Percentiles rank a stretch among this genome's conserved stretches.
phyloP scores from a whole-genome alignment of 2,888 invertebrate genomes.

The Acrocyrtus sp. region DNA sequence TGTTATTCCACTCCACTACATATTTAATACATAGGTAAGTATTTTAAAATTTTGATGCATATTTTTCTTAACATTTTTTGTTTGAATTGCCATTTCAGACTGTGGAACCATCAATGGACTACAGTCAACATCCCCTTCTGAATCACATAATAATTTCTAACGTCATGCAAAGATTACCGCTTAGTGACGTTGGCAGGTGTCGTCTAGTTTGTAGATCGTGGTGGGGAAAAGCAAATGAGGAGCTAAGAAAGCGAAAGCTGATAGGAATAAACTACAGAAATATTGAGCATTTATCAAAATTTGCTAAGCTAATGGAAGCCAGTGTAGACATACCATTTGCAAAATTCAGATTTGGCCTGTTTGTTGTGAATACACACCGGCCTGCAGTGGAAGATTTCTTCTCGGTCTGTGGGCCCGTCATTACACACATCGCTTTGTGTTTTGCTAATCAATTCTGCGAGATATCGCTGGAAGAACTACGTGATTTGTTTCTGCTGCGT shows the following conservation, averaged over 20 bases:
- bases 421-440: slow-evolving; percentile 41
- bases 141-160: slow-evolving; percentile 44
- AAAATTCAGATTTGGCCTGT: slow-evolving; percentile 40
- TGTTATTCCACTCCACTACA: no score
- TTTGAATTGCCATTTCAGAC: slow-evolving; percentile 5
- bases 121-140: slow-evolving; percentile 37
- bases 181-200: slow-evolving; percentile 29
- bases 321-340: slow-evolving; percentile 42
- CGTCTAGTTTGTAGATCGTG: slow-evolving; percentile 34
- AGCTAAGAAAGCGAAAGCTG: slow-evolving; percentile 33
- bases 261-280: slow-evolving; percentile 47
- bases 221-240: slow-evolving; percentile 42
- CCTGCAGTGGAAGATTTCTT: slow-evolving; percentile 42
- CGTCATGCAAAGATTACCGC: slow-evolving; percentile 40
- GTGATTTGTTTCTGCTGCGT: slow-evolving; percentile 34
- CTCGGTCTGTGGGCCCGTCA: slow-evolving; percentile 33
- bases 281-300: slow-evolving; percentile 39
- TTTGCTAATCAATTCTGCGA: slow-evolving; percentile 46
- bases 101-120: slow-evolving; percentile 23
- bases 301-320: slow-evolving; percentile 39
- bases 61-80: no score
- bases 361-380: slow-evolving; percentile 40
- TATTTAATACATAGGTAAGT: no score
- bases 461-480: slow-evolving; percentile 39
- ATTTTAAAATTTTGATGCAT: no score